Conservation (phyloP, 1,140 invertebrate genomes). For the Macrosteles quadrilineatus region DNA sequence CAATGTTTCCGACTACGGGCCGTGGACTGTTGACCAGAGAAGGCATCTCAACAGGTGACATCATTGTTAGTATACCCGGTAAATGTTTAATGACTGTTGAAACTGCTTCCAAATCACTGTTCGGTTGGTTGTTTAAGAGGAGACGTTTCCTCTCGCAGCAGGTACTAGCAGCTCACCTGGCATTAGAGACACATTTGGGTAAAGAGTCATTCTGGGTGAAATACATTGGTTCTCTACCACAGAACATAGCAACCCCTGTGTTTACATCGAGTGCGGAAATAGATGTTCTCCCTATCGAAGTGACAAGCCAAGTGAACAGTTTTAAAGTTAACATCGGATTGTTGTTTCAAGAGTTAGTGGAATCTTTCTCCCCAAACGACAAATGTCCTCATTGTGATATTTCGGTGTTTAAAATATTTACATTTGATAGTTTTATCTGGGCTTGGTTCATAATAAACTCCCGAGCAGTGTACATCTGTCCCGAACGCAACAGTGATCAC, state of each 20-base stretch:
- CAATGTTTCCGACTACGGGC: constrained; percentile 48
- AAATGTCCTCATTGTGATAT: constrained; percentile 42
- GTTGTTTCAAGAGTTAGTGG: constrained; percentile 33
- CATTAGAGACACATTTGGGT: constrained; percentile 45
- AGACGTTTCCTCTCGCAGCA: constrained; percentile 41
- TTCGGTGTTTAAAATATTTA: constrained; percentile 38
- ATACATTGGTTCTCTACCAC: constrained; percentile 54
- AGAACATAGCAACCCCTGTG: constrained; percentile 46
- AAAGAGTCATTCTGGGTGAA: constrained; percentile 42
- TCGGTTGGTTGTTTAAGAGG: constrained; percentile 38
- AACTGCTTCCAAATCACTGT: constrained; percentile 39
- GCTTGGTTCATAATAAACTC: constrained; percentile 65
- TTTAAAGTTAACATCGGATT: constrained; percentile 38
- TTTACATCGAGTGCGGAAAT: constrained; percentile 40
- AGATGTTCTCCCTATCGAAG: constrained; percentile 35
- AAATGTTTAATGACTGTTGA: constrained; percentile 50
- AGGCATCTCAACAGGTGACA: constrained; percentile 46
- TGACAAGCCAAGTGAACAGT: constrained; percentile 37
- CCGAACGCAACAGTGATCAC: constrained; percentile 36
- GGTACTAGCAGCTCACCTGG: constrained; percentile 51
- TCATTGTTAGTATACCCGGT: constrained; percentile 51
- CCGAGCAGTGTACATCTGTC: constrained; percentile 53
- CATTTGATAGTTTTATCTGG: constrained; percentile 43
- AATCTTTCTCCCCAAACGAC: constrained; percentile 15
- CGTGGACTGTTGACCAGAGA: constrained; percentile 52